A percentile compares a stretch with the other conserved stretches of the same genome.
phyloP scores from a whole-genome alignment of 1,140 invertebrate genomes.

The Drosophila kohkoa region DNA sequence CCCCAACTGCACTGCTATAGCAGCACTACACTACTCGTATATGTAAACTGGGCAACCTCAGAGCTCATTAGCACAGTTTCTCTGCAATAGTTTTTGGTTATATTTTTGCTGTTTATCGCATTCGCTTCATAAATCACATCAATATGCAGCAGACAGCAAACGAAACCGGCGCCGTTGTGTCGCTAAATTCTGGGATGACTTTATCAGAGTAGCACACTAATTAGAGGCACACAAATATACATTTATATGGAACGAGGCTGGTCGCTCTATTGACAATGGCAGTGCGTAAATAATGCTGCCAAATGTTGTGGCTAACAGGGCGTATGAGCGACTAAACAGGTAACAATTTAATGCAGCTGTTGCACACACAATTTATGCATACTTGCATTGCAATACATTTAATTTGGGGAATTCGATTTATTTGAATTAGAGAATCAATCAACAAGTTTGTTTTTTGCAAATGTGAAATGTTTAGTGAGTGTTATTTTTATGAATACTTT shows the following conservation, averaged over 20 bases:
- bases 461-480: too few relatives aligned
- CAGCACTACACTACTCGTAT: too few relatives aligned
- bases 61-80: slow-evolving; percentile 34
- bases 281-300: slow-evolving; percentile 34
- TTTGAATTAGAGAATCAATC: too few relatives aligned
- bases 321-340: slow-evolving; percentile 21
- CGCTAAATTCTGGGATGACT: slow-evolving; percentile 7
- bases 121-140: slow-evolving; percentile 47
- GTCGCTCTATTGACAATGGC: background rate
- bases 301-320: slow-evolving; percentile 6
- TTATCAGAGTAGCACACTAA: slow-evolving; percentile 48
- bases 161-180: slow-evolving; percentile 31
- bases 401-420: background rate
- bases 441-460: too few relatives aligned
- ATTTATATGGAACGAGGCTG: background rate
- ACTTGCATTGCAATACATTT: background rate
- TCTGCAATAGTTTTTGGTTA: slow-evolving; percentile 23
- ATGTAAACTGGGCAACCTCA: background rate
- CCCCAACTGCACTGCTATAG: background rate
- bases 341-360: background rate
- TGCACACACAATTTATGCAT: too few relatives aligned
- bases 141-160: slow-evolving; percentile 24
- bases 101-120: slow-evolving; percentile 35
- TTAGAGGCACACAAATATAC: slow-evolving; percentile 40
- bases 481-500: too few relatives aligned